A percentile compares a stretch with the other conserved stretches of the same genome.
phyloP scores from a whole-genome alignment of 92 coral and sea anemone genomes.

The Virgularia gustaviana region DNA sequence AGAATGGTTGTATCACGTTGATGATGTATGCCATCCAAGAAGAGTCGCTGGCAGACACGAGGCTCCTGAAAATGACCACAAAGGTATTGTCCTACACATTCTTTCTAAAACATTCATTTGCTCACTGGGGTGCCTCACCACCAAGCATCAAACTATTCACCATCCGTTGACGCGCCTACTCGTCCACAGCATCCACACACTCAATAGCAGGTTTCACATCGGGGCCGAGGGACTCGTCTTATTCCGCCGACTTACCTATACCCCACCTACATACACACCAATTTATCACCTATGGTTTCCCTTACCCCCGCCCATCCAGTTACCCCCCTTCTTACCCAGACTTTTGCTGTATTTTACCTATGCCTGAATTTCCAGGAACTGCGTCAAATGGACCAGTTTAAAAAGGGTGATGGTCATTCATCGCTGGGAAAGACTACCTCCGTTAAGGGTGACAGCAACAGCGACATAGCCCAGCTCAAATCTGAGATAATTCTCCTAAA shows the following conservation, averaged over 20 bases:
- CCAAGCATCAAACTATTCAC: too few relatives aligned
- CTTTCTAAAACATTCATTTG: too few relatives aligned
- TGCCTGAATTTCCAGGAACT: conserved; percentile 60
- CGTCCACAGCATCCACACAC: too few relatives aligned
- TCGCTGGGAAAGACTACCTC: conserved; percentile 69
- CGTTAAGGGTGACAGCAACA: conserved; percentile 63
- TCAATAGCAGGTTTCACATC: too few relatives aligned
- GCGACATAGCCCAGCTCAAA: conserved; percentile 62
- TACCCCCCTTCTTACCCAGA: background rate
- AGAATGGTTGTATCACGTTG: conserved; percentile 82
- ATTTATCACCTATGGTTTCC: too few relatives aligned
- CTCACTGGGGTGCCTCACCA: too few relatives aligned
- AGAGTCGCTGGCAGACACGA: conserved; percentile 71
- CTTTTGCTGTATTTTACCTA: too few relatives aligned
- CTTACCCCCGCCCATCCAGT: too few relatives aligned
- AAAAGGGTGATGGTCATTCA: conserved; percentile 52
- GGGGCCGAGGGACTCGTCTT: too few relatives aligned
- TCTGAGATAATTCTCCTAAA: conserved; percentile 76
- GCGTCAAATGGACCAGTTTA: conserved; percentile 90
- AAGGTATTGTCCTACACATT: conserved; percentile 55
- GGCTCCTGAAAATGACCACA: conserved; percentile 87
- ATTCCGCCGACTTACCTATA: too few relatives aligned
- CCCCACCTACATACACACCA: too few relatives aligned
- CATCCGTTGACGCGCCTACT: too few relatives aligned
- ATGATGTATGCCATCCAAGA: conserved; percentile 85